A percentile compares a stretch with the other conserved stretches of the same genome.
phyloP scores from a whole-genome alignment of 2,888 invertebrate genomes.

The Scaptomyza caliginosa region DNA sequence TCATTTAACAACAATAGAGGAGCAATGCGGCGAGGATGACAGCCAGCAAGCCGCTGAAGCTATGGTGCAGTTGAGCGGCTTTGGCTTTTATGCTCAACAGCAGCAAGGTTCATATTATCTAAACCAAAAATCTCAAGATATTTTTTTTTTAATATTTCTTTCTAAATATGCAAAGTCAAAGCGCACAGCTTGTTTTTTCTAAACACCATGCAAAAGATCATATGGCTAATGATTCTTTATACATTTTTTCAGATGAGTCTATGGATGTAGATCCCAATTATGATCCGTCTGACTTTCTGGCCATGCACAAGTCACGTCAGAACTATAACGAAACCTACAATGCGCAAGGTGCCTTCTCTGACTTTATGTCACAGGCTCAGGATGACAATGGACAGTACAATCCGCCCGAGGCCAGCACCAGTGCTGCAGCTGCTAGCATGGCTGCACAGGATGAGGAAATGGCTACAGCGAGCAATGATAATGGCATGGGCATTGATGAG shows the following conservation, averaged over 20 bases:
- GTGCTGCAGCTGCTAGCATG: conserved; percentile 46
- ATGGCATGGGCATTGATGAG: conserved; percentile 89
- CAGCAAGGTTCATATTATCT: conserved; percentile 81
- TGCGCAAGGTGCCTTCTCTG: conserved; percentile 51
- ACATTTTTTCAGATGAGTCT: conserved; percentile 86
- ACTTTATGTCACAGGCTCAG: conserved; percentile 65
- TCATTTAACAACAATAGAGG: conserved; percentile 55
- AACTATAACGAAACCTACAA: conserved; percentile 44
- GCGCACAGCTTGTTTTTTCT: conserved; percentile 21
- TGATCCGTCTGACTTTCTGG: conserved; percentile 93
- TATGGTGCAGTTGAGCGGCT: conserved; percentile 89
- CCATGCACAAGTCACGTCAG: conserved; percentile 84
- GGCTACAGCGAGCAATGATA: conserved; percentile 82
- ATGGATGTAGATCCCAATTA: conserved; percentile 92
- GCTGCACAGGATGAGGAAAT: conserved; percentile 49
- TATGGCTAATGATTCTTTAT: not conserved
- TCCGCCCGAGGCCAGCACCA: conserved; percentile 52
- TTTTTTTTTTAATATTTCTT: conserved; percentile 14
- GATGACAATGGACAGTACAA: conserved; percentile 68
- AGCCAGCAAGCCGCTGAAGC: conserved; percentile 91
- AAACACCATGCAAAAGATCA: not conserved
- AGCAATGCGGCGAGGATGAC: conserved; percentile 86
- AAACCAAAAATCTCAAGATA: too few species aligned
- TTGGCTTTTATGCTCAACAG: conserved; percentile 87
- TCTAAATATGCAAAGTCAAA: conserved; percentile 17